A percentile compares a stretch with the other conserved stretches of the same genome.
Evolutionary conservation across 2,888 invertebrate genomes (phyloP).

Genomic region (Drosophila parthenogenetica): DNA sequence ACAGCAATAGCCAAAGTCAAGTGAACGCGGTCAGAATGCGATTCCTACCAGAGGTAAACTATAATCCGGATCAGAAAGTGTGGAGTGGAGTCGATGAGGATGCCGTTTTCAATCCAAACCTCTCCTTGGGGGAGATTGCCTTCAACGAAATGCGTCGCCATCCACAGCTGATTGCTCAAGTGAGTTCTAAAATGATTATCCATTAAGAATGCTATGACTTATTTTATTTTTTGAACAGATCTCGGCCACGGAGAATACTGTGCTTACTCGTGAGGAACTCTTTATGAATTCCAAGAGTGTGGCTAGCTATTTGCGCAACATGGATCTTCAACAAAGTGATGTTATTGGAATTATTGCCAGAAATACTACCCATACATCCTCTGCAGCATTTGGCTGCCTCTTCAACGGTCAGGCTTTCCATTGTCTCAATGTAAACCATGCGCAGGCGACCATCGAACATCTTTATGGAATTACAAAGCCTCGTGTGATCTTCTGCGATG

Average conservation of each 20-base stretch:
- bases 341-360: slow-evolving; percentile 66
- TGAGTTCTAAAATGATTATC: neutral
- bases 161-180: slow-evolving; percentile 51
- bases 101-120: slow-evolving; percentile 39
- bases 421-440: slow-evolving; percentile 44
- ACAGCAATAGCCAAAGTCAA: slow-evolving; percentile 29
- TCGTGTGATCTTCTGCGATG: slow-evolving; percentile 54
- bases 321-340: slow-evolving; percentile 57
- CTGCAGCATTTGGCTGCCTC: slow-evolving; percentile 62
- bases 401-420: slow-evolving; percentile 67
- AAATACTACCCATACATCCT: slow-evolving; percentile 65
- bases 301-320: slow-evolving; percentile 54
- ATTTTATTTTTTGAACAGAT: slow-evolving; percentile 36
- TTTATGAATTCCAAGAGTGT: slow-evolving; percentile 55
- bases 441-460: slow-evolving; percentile 39
- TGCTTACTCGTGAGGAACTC: slow-evolving; percentile 52
- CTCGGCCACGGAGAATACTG: slow-evolving; percentile 57
- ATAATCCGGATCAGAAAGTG: slow-evolving; percentile 42
- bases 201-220: neutral
- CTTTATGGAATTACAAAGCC: slow-evolving; percentile 60
- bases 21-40: slow-evolving; percentile 24
- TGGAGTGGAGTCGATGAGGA: slow-evolving; percentile 46
- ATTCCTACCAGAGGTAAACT: slow-evolving; percentile 27
- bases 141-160: slow-evolving; percentile 58
- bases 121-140: slow-evolving; percentile 64